Evolutionary conservation across 2,113 vertebrate genomes (phyloP), one percentile per base, ranked within the genome.

Genomic region (Microtus ochrogaster): DNA sequence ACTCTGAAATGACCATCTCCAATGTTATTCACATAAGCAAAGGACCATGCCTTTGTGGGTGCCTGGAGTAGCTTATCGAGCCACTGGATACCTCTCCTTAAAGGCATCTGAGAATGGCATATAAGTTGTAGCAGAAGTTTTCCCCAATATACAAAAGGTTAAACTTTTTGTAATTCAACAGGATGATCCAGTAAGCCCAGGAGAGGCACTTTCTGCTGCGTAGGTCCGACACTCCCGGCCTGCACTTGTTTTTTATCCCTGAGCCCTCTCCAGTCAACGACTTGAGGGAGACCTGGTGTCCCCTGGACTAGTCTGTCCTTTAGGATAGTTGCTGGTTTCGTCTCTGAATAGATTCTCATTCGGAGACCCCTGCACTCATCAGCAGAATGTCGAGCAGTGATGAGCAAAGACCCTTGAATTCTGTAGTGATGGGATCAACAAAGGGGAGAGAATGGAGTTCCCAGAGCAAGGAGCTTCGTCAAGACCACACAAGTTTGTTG

Each of bases 211-310:
- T 5, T 17, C 8, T 6, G 41, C 14, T 39, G 19, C 4, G 12
- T 30, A 61, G 49, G 52, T n/a, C 5, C 0, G 0, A 47, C 5
- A 1, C 49, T 44, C 58, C 83, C n/a, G 2, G 13, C n/a, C 39
- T 55, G 61, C 4, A 7, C 30, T 33, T 61, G 47, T 2, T 73
- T 19, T 33, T n/a, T 21, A 3, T 7, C 22, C 65, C 76, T 19
- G 39, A 17, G 61, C 22, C 8, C 30, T 72, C 8, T 41, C 77
- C 16, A 41, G 66, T 24, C 22, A 10, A 5, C 7, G 2, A 21
- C 5, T 66, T 24, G 49, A 24, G 16, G 47, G 5, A 4, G 65
- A n/a, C 21, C 14, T n/a, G 17, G 47, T 44, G 2, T 5, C 30
- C 8, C 24, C 21, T 17, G 39, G 49, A 30, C 7, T 0, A 2